Evolutionary conservation across 2,113 vertebrate species (phyloP).

Genomic region (Melospiza georgiana): DNA sequence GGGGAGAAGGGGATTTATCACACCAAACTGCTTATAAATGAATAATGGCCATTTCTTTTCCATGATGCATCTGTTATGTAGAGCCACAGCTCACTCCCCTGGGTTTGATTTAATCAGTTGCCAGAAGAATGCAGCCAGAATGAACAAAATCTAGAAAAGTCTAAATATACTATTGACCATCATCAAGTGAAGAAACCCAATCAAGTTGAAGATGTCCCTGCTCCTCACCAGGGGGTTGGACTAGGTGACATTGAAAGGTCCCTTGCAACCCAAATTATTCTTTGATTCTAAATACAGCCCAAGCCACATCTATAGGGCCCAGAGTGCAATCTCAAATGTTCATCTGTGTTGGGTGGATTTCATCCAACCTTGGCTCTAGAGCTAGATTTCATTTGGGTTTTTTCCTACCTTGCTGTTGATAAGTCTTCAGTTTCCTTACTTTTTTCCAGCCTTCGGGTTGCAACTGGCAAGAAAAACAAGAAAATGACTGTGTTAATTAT

Average conservation of each 20-base stretch:
- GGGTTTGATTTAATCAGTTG: background rate
- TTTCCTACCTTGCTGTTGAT: slow-evolving; percentile 16
- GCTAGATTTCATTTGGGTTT: background rate
- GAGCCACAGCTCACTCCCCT: background rate
- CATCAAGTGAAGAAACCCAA: background rate
- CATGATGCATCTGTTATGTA: too few relatives aligned
- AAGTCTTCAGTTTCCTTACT: background rate
- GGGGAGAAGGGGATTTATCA: background rate
- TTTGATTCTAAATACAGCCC: background rate
- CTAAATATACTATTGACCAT: background rate
- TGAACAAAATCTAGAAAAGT: background rate
- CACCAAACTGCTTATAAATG: background rate
- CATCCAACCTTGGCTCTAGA: background rate
- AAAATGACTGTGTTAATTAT: background rate
- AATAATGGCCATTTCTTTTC: background rate
- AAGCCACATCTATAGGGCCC: background rate
- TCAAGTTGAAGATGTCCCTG: background rate
- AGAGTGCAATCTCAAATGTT: background rate
- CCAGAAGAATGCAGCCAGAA: background rate
- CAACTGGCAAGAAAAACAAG: background rate
- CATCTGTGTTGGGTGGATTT: background rate
- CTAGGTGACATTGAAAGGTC: background rate
- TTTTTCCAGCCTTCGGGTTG: background rate
- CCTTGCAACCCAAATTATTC: background rate
- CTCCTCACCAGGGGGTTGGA: background rate